Base-by-base conservation (phyloP, 2,888 invertebrate species). In the Drosophila eohydei region DNA sequence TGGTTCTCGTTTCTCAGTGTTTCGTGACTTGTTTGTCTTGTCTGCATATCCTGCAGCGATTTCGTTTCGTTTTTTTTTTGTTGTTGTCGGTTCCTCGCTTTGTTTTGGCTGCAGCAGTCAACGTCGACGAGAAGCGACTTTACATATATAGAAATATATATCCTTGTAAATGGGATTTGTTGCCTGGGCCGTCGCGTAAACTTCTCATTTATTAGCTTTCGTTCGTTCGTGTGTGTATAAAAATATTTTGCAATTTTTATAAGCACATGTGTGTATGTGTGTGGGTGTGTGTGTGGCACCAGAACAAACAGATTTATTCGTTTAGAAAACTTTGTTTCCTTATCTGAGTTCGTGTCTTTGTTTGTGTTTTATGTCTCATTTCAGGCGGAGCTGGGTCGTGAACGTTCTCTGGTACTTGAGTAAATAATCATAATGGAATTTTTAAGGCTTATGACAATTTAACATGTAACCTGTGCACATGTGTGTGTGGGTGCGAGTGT, bases 11-110 rank as follows among this genome's bases (percentile, higher is more conserved):
- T 56, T 66, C 48, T 28, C 72, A 51, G 54, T 43, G 74, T 63
- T 80, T 85, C 88, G 86, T 85, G 83, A 84, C 83, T 84, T 84
- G 84, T 89, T 89, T 84, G 89, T 74, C 84, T 89, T 84, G 84
- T 84, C 84, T 89, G 89, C 89, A 87, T 84, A 89, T 87, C 84
- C 89, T 87, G 89, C 89, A 87, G 89, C 84, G 84, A 70, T 84
- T 76, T 58, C 65, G 51, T 44, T 81, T 72, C 30, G 14, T 8
- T 46, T 7, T 52, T 59, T 43, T 43, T 30, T 4, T 4, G 36
- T 46, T n/a, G 43, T 46, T 26, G 28, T 30, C 38, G n/a, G 51
- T 46, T 64, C 34, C 57, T 30, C 16, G 48, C 38, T 71, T 65
- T 70, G 66, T 69, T 79, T 59, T 74, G 50, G 59, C 66, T 71